Conservation (phyloP, 2,113 vertebrate genomes). For the Cercopithecus mona region DNA sequence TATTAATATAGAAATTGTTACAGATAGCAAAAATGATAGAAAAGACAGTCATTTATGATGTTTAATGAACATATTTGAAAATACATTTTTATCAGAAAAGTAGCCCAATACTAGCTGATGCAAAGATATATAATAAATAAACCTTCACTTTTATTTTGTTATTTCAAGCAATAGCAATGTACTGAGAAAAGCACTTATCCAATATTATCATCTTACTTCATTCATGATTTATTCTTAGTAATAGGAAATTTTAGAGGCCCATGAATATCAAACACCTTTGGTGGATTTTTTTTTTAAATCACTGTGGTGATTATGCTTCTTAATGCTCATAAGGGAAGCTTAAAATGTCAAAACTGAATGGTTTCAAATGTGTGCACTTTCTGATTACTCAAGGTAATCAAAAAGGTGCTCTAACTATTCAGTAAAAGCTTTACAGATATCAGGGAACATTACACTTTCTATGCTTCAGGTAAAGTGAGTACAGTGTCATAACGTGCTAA, state of each 20-base stretch:
- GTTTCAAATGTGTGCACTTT: not conserved
- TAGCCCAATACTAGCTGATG: not conserved
- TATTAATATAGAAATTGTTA: not conserved
- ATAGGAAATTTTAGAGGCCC: not conserved
- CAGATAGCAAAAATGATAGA: not conserved
- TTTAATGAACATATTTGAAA: constrained; percentile 26
- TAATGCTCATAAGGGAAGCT: not conserved
- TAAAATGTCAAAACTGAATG: not conserved
- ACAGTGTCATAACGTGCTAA: not conserved
- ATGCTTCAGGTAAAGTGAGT: not conserved
- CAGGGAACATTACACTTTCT: not conserved
- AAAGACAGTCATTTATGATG: not conserved
- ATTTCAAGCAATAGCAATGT: not conserved
- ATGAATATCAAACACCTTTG: not conserved
- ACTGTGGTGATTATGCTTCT: not conserved
- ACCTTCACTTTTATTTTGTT: not conserved
- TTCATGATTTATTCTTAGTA: not conserved
- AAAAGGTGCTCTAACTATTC: not conserved
- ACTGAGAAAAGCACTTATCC: not conserved
- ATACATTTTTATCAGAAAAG: not conserved
- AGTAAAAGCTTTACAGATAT: not conserved
- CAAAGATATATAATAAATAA: not conserved
- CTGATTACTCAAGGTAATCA: not conserved
- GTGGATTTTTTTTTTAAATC: not conserved
- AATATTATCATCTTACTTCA: not conserved